Evolutionary conservation across 2,888 invertebrate genomes (phyloP), one percentile per base, ranked within the genome.

Genomic region (Rosalia funebris): DNA sequence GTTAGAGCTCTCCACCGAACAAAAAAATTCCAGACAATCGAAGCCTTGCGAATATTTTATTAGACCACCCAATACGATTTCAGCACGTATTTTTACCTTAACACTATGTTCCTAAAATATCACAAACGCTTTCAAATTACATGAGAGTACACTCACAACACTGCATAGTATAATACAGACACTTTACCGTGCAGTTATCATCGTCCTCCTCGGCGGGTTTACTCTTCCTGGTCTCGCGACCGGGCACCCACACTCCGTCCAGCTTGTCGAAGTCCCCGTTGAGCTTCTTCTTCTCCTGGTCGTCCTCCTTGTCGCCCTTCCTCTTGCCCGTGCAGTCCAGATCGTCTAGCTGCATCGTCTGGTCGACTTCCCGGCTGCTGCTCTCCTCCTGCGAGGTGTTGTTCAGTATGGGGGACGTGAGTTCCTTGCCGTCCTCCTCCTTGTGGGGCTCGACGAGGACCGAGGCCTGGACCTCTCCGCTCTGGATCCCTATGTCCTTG

Each of bases 81-180:
- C 16, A 14, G 7, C 14, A 32, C 20, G 11, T 11, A 25, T 42
- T 47, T 42, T 42, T 42, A 32, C 20, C 42, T 53, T 42, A 39
- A 53, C 53, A 42, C 53, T 53, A 53, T 11, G 17, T 42, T 31
- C 15, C 32, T 31, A 52, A 41, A 37, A 60, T 55, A 58, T 57
- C 54, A 52, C 55, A 66, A 20, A 25, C 20, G 12, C 44, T 44
- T 39, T 37, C 9, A 39, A 53, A 60, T 69, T 65, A 77, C 65
- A 75, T 70, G 44, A 77, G 73, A 57, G 84, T 83, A 79, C 89
- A 89, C 71, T 88, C 87, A 79, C 88, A 88, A 72, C 88, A 88
- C 74, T 87, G 85, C 70, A 88, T 81, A 1, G 86, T 84, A 69
- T 86, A 86, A 71, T 87, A 88, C 12, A 88, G 80, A 71, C 89